Evolutionary conservation across 2,797 vertebrate species (phyloP), one percentile per base, ranked within the genome.

Genomic region (Diceros bicornis): DNA sequence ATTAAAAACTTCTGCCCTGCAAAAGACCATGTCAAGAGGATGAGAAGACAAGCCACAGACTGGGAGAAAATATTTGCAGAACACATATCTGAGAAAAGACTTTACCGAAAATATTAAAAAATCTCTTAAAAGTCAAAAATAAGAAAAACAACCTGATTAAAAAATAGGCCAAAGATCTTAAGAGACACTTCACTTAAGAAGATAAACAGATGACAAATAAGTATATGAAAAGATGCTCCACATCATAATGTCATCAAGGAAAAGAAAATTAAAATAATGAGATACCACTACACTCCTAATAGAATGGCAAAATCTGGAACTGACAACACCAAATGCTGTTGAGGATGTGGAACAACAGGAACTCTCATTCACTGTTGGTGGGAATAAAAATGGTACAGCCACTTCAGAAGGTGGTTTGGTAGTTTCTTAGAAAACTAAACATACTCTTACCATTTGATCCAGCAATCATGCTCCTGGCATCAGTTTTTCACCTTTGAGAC

Each of bases 351-450:
- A 32, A 52, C 68, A 78, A 32, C n/a, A 89, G 50, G 29, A 74
- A 57, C 32, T 75, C 93, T 64, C 44, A 21, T 21, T 82, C 69
- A 32, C 1, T 84, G 37, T 0, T 34, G 34, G 37, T 68, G 37
- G 91, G 17, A 57, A 77, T 57, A 59, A 84, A 94, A 68, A 59
- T 20, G 3, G 25, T 50, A 25, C 68, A 75, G 69, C 27, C 69
- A 37, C 61, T 68, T 32, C 37, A 41, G 71, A 83, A 71, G 55
- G 71, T 34, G n/a, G 21, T 75, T 68, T 68, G 59, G 52, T 8
- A 25, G 41, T 75, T 83, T 81, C 27, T 72, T 89, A 83, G 50
- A 68, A 83, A 91, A 75, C 32, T 64, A 83, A 75, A 83, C 50
- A 68, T 83, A 83, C 9, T 59, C 0, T 32, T 59, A 89, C 20